Conservation (phyloP, 2,797 vertebrate species). For the Spea hammondii region DNA sequence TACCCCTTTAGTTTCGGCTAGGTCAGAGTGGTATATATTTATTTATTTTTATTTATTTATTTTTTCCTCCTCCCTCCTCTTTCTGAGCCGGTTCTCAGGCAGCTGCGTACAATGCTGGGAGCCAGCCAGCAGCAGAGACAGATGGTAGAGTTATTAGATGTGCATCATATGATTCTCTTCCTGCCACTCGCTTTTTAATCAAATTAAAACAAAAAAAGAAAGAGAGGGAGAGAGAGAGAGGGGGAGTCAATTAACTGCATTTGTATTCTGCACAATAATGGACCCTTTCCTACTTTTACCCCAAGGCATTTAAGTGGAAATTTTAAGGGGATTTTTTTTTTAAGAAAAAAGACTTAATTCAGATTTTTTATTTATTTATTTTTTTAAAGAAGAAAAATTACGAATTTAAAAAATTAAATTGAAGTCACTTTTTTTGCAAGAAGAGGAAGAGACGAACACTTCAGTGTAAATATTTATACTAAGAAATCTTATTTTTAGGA, state of each 20-base stretch:
- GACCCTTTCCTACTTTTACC: constrained; percentile 74
- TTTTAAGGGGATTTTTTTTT: constrained; percentile 59
- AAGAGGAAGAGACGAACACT: neutral
- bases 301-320: constrained; percentile 72
- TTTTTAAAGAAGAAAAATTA: constrained; percentile 35
- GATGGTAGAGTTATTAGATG: constrained; percentile 98
- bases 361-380: constrained; percentile 27
- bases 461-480: neutral
- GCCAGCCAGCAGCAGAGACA: constrained; percentile 91
- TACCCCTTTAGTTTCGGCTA: constrained; percentile 68
- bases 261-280: constrained; percentile 78
- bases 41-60: constrained; percentile 45
- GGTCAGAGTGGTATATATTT: constrained; percentile 65
- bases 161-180: constrained; percentile 93
- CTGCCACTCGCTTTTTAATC: constrained; percentile 97
- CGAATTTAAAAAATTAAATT: constrained; percentile 51
- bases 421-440: neutral
- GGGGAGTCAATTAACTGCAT: constrained; percentile 77
- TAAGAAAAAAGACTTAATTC: constrained; percentile 46
- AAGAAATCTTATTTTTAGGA: neutral
- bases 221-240: constrained; percentile 61
- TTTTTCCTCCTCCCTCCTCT: constrained; percentile 65
- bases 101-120: constrained; percentile 91
- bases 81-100: constrained; percentile 76
- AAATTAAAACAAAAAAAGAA: constrained; percentile 87